Evolutionary conservation across 2,113 vertebrate genomes (phyloP).

Genomic region (Pollachius pollachius): DNA sequence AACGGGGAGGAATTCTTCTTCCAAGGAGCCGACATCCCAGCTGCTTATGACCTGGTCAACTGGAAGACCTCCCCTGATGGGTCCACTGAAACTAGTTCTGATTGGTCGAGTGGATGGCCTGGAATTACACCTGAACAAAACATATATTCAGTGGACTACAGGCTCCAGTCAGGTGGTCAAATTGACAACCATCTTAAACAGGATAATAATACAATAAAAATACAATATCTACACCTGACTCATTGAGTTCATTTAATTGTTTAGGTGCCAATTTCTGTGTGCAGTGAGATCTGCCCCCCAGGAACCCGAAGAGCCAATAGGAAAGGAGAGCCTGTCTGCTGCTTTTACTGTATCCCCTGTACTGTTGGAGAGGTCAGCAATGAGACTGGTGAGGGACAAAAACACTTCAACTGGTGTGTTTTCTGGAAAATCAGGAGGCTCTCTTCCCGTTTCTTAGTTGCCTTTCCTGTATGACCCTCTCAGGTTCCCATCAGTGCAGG

Average conservation of each 20-base stretch:
- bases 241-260: neutral
- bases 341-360: slow-evolving; percentile 77
- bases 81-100: slow-evolving; percentile 26
- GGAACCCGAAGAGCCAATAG: slow-evolving; percentile 67
- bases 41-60: slow-evolving; percentile 73
- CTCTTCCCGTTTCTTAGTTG: neutral
- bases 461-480: neutral
- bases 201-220: neutral
- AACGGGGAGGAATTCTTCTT: slow-evolving; percentile 68
- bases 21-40: slow-evolving; percentile 52
- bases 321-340: slow-evolving; percentile 72
- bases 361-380: slow-evolving; percentile 73
- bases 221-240: neutral
- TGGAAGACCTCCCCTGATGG: slow-evolving; percentile 48
- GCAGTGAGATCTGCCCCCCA: slow-evolving; percentile 70
- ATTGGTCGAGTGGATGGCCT: slow-evolving; percentile 43
- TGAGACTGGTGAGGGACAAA: slow-evolving; percentile 51
- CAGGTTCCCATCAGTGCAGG: slow-evolving; percentile 65
- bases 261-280: slow-evolving; percentile 64
- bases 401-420: slow-evolving; percentile 4
- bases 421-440: neutral
- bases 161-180: slow-evolving; percentile 3
- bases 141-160: slow-evolving; percentile 42
- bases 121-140: slow-evolving; percentile 49
- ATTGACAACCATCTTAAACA: neutral